Percentiles rank a stretch among this genome's conserved stretches.
Evolutionary conservation across 2,888 invertebrate species (phyloP).

Genomic region (Bruchidius siliquastri): DNA sequence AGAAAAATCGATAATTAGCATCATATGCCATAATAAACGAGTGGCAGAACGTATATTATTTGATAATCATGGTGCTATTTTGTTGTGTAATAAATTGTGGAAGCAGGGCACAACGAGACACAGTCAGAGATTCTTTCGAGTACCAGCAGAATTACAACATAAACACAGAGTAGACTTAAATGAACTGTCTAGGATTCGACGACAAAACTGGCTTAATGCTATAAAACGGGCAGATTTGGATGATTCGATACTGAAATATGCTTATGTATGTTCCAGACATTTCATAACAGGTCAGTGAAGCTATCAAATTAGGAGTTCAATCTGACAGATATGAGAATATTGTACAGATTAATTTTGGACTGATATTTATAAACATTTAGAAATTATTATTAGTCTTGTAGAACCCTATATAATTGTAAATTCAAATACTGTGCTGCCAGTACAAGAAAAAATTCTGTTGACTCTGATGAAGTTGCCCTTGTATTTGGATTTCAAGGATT

Average conservation of each 20-base stretch:
- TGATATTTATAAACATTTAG: too few species aligned
- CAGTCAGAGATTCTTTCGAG: neutral
- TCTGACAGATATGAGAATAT: too few species aligned
- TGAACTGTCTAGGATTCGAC: conserved; percentile 2
- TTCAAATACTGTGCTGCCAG: too few species aligned
- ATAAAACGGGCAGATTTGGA: conserved; percentile 2
- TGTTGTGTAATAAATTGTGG: conserved; percentile 6
- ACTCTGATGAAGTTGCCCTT: neutral
- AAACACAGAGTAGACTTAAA: neutral
- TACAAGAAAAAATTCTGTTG: too few species aligned
- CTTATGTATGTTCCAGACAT: conserved; percentile 3
- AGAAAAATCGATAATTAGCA: too few species aligned
- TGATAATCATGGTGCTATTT: conserved; percentile 3
- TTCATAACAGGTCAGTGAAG: conserved; percentile 3
- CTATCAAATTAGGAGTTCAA: too few species aligned
- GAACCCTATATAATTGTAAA: too few species aligned
- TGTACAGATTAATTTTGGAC: too few species aligned
- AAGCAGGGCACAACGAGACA: neutral
- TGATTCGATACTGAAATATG: conserved; percentile 2
- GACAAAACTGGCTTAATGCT: conserved; percentile 3
- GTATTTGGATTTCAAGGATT: conserved; percentile 12
- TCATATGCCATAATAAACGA: too few species aligned
- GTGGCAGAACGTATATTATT: too few species aligned
- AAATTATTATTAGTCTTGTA: too few species aligned
- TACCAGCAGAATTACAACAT: conserved; percentile 1